These are phyloP conservation scores for Euschistus heros DNA, from an alignment of 1,140 invertebrate genomes.

Conservation along the genomic window DNA sequence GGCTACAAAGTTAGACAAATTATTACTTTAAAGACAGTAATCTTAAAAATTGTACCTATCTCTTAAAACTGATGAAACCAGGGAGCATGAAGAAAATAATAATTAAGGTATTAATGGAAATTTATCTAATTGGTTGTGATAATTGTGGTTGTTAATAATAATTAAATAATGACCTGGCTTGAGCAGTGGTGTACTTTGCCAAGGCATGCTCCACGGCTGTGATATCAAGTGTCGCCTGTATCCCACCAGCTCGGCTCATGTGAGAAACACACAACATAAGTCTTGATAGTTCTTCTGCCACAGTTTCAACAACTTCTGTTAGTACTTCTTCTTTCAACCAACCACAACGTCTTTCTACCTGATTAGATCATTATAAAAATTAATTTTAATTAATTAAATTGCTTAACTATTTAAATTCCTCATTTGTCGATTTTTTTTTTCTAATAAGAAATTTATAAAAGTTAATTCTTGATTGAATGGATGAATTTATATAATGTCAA, in stretches of 20 bases:
- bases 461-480: too few species aligned
- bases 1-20: too few species aligned
- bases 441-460: too few species aligned
- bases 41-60: too few species aligned
- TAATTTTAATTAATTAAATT: too few species aligned
- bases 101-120: not conserved
- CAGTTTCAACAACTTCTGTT: conserved; percentile 75
- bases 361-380: not conserved
- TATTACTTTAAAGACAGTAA: too few species aligned
- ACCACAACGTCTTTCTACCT: conserved; percentile 36
- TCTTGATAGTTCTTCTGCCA: conserved; percentile 80
- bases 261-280: conserved; percentile 68
- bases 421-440: too few species aligned
- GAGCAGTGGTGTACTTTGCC: conserved; percentile 40
- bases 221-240: conserved; percentile 57
- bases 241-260: conserved; percentile 52
- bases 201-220: conserved; percentile 45
- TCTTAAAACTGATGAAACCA: too few species aligned
- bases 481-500: too few species aligned
- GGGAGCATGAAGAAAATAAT: too few species aligned
- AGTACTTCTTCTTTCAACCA: conserved; percentile 62
- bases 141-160: conserved; percentile 3
- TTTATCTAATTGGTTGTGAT: too few species aligned
- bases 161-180: conserved; percentile 40
- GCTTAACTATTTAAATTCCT: too few species aligned